A percentile compares a stretch with the other conserved stretches of the same genome.
Evolutionary conservation across 2,797 vertebrate genomes (phyloP).

Genomic region (Schizopygopsis pylzovi): DNA sequence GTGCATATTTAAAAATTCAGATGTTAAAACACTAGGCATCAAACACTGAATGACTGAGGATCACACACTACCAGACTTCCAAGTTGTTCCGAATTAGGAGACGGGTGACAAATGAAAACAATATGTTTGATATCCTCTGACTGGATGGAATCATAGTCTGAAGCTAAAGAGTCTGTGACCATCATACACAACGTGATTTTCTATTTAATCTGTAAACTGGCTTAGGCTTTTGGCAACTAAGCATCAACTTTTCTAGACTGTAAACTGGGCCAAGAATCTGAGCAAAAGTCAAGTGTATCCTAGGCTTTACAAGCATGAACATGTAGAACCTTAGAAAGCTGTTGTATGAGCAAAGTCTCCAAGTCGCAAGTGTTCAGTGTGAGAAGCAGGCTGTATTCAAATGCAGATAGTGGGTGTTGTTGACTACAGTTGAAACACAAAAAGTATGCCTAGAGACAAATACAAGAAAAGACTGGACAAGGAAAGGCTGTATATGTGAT

Average conservation of each 20-base stretch:
- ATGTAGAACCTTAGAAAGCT: background rate
- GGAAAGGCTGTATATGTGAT: background rate
- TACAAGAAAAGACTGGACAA: background rate
- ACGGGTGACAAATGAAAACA: background rate
- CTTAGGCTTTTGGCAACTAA: background rate
- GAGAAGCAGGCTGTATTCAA: conserved; percentile 38
- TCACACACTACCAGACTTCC: background rate
- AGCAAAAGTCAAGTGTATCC: background rate
- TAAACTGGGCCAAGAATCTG: background rate
- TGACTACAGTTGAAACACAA: conserved; percentile 40
- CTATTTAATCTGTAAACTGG: background rate
- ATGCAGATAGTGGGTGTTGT: conserved; percentile 50
- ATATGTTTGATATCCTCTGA: background rate
- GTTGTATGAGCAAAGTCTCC: conserved; percentile 17
- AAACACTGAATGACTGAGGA: background rate
- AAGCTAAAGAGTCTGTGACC: background rate
- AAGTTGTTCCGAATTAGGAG: background rate
- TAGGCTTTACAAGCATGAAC: conserved; percentile 8
- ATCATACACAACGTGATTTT: background rate
- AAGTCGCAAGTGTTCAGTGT: background rate
- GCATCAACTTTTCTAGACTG: background rate
- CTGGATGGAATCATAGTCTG: background rate
- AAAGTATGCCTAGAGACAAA: background rate
- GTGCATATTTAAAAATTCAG: no score
- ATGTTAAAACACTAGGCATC: background rate